Evolutionary conservation across 2,888 invertebrate genomes (phyloP).

Genomic region (Phytoseiulus persimilis): DNA sequence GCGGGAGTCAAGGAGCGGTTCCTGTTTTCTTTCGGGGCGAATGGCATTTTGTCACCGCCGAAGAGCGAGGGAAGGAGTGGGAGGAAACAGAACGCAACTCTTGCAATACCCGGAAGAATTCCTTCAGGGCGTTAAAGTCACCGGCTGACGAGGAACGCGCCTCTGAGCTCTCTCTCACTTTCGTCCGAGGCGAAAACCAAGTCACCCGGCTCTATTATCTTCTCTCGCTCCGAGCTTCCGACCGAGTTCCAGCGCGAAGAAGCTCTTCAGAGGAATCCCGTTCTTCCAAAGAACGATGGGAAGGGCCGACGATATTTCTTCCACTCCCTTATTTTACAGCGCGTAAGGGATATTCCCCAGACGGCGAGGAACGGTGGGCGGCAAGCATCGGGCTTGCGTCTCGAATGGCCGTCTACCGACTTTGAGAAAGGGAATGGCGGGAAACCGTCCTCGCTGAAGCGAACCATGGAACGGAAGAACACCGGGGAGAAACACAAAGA

Average conservation of each 20-base stretch:
- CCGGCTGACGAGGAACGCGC: too few species aligned
- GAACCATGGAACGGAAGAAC: background rate
- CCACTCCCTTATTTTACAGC: background rate
- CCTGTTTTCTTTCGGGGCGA: too few species aligned
- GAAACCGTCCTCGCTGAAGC: background rate
- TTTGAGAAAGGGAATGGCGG: background rate
- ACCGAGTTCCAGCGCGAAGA: background rate
- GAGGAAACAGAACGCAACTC: too few species aligned
- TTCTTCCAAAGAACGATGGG: background rate
- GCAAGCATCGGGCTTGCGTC: background rate
- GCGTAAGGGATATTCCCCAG: background rate
- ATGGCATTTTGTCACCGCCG: too few species aligned
- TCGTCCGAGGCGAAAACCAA: too few species aligned
- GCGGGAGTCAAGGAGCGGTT: too few species aligned
- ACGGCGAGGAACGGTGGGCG: background rate
- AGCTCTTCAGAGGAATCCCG: background rate
- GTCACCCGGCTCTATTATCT: too few species aligned
- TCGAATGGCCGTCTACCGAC: background rate
- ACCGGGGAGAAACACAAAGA: background rate
- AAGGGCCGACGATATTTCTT: background rate
- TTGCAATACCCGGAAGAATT: too few species aligned
- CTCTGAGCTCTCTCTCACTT: too few species aligned
- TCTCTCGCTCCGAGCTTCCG: too few species aligned
- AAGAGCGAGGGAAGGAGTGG: too few species aligned
- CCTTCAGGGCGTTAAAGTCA: too few species aligned